A percentile compares a stretch with the other conserved stretches of the same genome.
Conservation (phyloP, 1,140 invertebrate species). For the Sarcophaga peregrina region DNA sequence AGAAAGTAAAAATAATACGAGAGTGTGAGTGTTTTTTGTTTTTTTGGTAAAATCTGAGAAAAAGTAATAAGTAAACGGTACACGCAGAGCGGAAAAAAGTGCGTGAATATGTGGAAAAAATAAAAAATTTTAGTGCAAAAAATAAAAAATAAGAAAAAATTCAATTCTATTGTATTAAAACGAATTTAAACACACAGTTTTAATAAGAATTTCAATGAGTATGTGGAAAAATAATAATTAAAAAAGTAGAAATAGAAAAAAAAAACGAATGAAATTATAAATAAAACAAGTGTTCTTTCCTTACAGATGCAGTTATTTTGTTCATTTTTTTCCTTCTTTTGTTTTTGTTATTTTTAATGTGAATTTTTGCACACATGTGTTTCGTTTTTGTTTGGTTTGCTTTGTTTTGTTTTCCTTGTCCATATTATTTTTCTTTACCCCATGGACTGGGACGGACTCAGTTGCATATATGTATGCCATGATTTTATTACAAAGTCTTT, state of each 20-base stretch:
- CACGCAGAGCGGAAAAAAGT: neutral
- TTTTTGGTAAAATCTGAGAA: neutral
- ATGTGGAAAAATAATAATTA: neutral
- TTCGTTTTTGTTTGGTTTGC: neutral
- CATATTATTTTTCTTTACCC: neutral
- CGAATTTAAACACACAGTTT: too few relatives aligned
- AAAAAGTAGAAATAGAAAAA: neutral
- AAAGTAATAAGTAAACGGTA: neutral
- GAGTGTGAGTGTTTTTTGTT: neutral
- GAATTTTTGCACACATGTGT: neutral
- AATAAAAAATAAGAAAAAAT: too few relatives aligned
- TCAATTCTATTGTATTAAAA: too few relatives aligned
- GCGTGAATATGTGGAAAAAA: neutral
- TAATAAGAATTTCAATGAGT: neutral
- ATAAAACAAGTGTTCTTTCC: slow-evolving; percentile 1
- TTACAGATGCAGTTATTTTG: neutral
- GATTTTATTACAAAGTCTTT: neutral
- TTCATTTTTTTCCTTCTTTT: neutral
- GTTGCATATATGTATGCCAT: neutral
- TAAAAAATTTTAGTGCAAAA: too few relatives aligned
- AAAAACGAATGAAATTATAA: too few relatives aligned
- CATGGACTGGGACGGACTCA: neutral
- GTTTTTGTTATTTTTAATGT: neutral
- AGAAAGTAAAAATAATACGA: neutral
- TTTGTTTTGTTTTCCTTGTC: neutral